Percentiles rank a stretch among this genome's conserved stretches.
phyloP scores from a whole-genome alignment of 2,113 vertebrate genomes.

The Nerophis ophidion region DNA sequence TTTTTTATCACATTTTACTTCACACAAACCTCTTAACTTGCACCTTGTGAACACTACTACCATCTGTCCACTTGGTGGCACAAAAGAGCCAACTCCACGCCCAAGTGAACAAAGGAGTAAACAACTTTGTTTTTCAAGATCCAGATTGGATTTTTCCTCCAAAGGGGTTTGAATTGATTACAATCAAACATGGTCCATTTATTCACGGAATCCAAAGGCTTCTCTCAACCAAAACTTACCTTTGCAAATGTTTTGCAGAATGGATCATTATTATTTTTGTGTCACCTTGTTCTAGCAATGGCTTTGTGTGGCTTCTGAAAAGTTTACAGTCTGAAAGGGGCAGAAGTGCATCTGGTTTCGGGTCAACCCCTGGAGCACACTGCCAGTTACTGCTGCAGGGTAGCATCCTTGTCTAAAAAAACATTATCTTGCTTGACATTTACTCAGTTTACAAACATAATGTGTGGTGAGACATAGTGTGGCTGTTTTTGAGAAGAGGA shows the following conservation, averaged over 20 bases:
- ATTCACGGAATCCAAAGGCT: neutral
- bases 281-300: neutral
- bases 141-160: constrained; percentile 23
- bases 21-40: neutral
- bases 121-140: constrained; percentile 63
- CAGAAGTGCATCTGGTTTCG: neutral
- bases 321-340: neutral
- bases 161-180: constrained; percentile 1
- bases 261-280: neutral
- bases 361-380: neutral
- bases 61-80: constrained; percentile 38
- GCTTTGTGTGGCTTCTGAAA: neutral
- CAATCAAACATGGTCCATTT: neutral
- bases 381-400: neutral
- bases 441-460: neutral
- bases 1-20: neutral
- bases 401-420: neutral
- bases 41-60: constrained; percentile 9
- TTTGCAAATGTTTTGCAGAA: neutral
- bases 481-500: too few species aligned
- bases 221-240: neutral
- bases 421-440: neutral
- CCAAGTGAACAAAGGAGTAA: constrained; percentile 55
- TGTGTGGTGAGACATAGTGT: too few species aligned
- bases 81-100: constrained; percentile 12